These are phyloP conservation scores for Meghimatium bilineatum DNA, from an alignment of 2,888 invertebrate species.

Conservation along the genomic window DNA sequence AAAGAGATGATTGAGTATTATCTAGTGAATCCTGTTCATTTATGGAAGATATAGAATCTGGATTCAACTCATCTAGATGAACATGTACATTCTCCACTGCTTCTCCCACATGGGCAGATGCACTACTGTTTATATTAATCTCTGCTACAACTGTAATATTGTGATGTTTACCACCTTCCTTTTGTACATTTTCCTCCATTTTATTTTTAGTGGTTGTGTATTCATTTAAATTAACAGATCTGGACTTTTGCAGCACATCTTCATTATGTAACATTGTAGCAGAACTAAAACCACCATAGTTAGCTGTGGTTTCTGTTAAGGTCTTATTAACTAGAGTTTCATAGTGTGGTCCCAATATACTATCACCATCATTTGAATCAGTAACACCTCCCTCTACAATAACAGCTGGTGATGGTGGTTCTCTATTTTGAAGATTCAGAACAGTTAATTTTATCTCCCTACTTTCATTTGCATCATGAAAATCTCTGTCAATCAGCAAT, in stretches of 20 bases:
- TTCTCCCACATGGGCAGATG: background rate
- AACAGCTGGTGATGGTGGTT: slow-evolving; percentile 19
- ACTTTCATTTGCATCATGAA: background rate
- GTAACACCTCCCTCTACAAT: slow-evolving; percentile 15
- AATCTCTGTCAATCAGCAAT: slow-evolving; percentile 31
- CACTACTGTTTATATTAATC: background rate
- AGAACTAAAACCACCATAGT: slow-evolving; percentile 61
- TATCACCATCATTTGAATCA: slow-evolving; percentile 19
- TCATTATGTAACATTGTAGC: slow-evolving; percentile 53
- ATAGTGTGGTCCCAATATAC: slow-evolving; percentile 10
- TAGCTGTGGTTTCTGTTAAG: slow-evolving; percentile 64
- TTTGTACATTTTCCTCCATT: background rate
- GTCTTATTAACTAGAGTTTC: slow-evolving; percentile 50
- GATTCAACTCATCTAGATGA: background rate
- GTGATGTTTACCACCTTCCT: background rate
- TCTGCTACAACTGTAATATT: background rate
- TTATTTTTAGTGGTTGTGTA: slow-evolving; percentile 5
- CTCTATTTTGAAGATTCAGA: background rate
- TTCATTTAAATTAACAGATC: slow-evolving; percentile 16
- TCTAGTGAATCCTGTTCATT: background rate
- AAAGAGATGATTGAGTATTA: background rate
- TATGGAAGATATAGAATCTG: background rate
- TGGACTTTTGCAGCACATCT: background rate
- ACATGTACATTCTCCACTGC: background rate
- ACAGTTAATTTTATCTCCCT: background rate